A percentile compares a stretch with the other conserved stretches of the same genome.
Conservation (phyloP, 2,888 invertebrate species). For the Podotricha telesiphe region DNA sequence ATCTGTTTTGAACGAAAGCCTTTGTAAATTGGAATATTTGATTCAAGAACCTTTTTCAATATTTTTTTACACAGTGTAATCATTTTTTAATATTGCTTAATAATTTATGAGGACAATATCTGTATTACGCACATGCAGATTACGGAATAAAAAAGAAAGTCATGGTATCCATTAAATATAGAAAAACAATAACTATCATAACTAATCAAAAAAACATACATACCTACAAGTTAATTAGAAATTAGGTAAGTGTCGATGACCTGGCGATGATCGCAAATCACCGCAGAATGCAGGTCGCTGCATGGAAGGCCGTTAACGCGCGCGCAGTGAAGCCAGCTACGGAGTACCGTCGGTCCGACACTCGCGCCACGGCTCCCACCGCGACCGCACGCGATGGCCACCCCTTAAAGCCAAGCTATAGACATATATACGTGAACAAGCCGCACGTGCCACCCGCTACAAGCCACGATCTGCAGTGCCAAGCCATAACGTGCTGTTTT, state of each 20-base stretch:
- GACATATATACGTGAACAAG: conserved; percentile 1
- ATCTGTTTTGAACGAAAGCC: too few relatives aligned
- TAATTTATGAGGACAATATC: too few relatives aligned
- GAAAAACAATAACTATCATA: too few relatives aligned
- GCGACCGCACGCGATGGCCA: conserved; percentile 66
- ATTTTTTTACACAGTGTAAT: too few relatives aligned
- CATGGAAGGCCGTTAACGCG: conserved; percentile 50
- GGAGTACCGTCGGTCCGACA: conserved; percentile 49
- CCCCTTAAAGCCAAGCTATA: conserved; percentile 46
- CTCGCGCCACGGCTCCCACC: conserved; percentile 70
- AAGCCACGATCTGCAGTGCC: conserved; percentile 15
- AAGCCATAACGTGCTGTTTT: conserved; percentile 7
- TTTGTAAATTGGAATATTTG: too few relatives aligned
- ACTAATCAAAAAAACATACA: neutral
- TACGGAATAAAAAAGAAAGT: too few relatives aligned
- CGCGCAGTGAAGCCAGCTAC: conserved; percentile 35
- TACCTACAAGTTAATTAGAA: conserved; percentile 39
- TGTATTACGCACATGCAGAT: too few relatives aligned
- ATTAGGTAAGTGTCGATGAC: conserved; percentile 50
- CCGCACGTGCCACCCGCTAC: conserved; percentile 48
- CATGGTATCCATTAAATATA: too few relatives aligned
- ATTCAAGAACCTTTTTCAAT: too few relatives aligned
- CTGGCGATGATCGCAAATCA: conserved; percentile 50
- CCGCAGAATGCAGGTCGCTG: conserved; percentile 52
- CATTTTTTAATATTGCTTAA: too few relatives aligned